These are phyloP conservation scores for Stenotaenia linearis DNA, from an alignment of 2,888 invertebrate genomes.

Conservation along the genomic window DNA sequence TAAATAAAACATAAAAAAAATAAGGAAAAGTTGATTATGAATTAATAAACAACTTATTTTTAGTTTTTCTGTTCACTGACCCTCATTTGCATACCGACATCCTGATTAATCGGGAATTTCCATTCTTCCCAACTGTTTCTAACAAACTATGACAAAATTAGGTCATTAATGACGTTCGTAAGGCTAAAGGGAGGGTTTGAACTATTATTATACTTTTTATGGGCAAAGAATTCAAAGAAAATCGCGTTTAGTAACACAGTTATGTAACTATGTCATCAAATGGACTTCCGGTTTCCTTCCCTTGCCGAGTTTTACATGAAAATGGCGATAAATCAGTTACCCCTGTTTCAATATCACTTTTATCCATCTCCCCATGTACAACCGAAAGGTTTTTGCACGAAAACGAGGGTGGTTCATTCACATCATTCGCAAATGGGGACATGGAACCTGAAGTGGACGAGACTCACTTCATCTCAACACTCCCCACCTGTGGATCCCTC, in stretches of 20 bases:
- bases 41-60: neutral
- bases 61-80: neutral
- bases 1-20: too few species aligned
- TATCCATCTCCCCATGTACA: neutral
- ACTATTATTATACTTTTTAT: neutral
- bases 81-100: neutral
- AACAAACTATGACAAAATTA: neutral
- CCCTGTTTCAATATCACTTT: neutral
- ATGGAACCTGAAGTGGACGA: neutral
- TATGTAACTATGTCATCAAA: too few species aligned
- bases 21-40: neutral
- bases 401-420: conserved; percentile 13
- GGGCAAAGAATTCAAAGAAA: neutral
- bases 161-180: neutral
- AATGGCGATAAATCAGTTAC: neutral
- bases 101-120: neutral
- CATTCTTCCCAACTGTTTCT: neutral
- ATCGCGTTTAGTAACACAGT: too few species aligned
- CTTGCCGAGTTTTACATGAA: too few species aligned
- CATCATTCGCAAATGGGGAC: neutral
- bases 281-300: too few species aligned
- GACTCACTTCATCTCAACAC: neutral
- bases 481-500: neutral
- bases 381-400: conserved; percentile 10
- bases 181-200: neutral